Base-by-base conservation (phyloP, 2,888 invertebrate species). In the Leucophora obtusa region DNA sequence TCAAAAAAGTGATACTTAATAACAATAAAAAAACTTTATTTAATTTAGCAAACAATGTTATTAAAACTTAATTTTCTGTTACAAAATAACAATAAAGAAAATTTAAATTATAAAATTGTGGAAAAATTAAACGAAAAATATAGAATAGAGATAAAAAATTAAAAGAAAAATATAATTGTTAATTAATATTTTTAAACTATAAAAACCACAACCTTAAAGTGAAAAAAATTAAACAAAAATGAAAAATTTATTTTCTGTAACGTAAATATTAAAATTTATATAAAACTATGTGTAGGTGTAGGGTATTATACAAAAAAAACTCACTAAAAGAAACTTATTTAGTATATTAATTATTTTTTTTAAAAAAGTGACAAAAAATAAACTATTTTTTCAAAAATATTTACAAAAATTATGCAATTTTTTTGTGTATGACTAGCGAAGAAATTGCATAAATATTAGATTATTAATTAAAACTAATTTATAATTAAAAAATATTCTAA, bases 161-260 rank as follows among this genome's bases (percentile, higher is more conserved):
- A 18, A 38, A 60, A 15, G 21, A 82, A 59, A 79, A 72, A 78
- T 77, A 65, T 59, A 74, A 59, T 9, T 69, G 43, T 69, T 75
- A 82, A 74, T 54, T 77, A 82, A 74, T 54, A 66, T 70, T 50
- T 28, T 47, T 59, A 70, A 70, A 70, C 58, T 70, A 86, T 86
- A 87, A 86, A 85, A 87, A 87, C 87, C 87, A 87, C 88, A 87
- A 87, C 87, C 87, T 87, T 87, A 87, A 84, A 86, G 86, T 86
- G 85, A 87, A 85, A 82, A 74, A 73, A 66, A 73, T 51, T 73
- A 77, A 68, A 62, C 59, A 63, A 78, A 80, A 83, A 78, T 69
- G 68, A 82, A 72, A 66, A 50, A 60, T 66, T 68, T 33, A 71
- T 18, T 28, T 47, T 73, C 24, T 51, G 28, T 66, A 24, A 70